Base-by-base conservation (phyloP, 1,140 invertebrate species). In the Panagrolaimus sp. region DNA sequence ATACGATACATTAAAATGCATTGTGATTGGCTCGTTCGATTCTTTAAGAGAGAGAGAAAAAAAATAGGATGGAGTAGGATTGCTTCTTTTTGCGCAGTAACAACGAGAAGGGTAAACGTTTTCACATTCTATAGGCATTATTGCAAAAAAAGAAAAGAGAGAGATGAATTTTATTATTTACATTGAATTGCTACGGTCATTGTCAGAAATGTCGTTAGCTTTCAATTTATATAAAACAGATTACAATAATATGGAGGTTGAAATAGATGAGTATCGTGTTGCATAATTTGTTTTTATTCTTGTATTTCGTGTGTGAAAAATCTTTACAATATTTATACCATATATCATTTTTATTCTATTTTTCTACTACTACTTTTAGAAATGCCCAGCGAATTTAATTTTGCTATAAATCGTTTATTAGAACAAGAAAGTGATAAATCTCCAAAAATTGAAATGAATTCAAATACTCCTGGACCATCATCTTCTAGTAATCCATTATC, bases 71-170 rank as follows among this genome's bases (percentile, higher is more conserved):
- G 31, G 31, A 38, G 31, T 38, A 38, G 31, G 31, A 38, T 38
- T 38, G 31, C 31, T 7, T 38, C 31, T 38, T 38, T 38, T 38
- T 38, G 31, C 31, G 7, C 2, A 38, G 31, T 38, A 38, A 38
- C 31, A 38, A 38, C 31, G 7, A 38, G 31, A 7, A 38, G 31
- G 31, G 31, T 4, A 38, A 38, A 38, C 31, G 27, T 57, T 57
- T 57, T 57, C 51, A 57, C 51, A 57, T 57, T 57, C 51, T 57
- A 57, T 57, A 57, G 27, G 51, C 51, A 57, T 57, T 25, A 25
- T 57, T 38, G 7, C 31, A 38, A 38, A 38, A 38, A 38, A 38
- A 38, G 7, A 38, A 7, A 38, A 38, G 51, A 57, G 51, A 9
- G 4, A 57, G 20, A 20, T 57, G 51, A 27, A 20, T 57, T 57